Conservation (phyloP, 2,113 vertebrate species). For the Oreocharis arfaki region DNA sequence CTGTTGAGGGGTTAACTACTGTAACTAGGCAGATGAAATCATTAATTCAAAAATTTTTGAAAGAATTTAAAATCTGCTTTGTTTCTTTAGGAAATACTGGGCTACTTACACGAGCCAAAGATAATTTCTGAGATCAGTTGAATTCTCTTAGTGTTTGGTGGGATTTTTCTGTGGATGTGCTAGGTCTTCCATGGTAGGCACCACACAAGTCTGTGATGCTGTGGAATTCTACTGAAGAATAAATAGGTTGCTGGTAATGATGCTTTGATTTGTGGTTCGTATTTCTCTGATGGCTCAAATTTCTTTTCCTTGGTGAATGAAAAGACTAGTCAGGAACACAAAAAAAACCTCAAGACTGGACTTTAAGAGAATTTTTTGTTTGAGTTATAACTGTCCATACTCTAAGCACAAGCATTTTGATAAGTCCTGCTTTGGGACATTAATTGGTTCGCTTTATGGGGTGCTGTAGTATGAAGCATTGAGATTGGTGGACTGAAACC, state of each 20-base stretch:
- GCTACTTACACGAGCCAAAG: neutral
- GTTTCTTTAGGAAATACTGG: neutral
- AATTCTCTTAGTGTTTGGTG: neutral
- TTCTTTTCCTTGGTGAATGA: neutral
- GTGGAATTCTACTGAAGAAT: neutral
- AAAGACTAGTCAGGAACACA: neutral
- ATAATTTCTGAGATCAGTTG: neutral
- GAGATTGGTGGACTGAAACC: neutral
- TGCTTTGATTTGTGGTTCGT: neutral
- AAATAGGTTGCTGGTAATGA: neutral
- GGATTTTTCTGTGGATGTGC: neutral
- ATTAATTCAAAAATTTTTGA: neutral
- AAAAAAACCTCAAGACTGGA: neutral
- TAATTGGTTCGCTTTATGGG: neutral
- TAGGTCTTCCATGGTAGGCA: neutral
- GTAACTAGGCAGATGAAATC: neutral
- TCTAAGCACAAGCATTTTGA: neutral
- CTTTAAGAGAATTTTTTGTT: neutral
- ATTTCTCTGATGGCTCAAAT: neutral
- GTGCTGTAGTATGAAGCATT: neutral
- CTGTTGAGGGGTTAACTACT: neutral
- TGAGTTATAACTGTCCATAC: neutral
- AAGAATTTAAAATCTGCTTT: neutral
- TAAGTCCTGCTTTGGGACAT: neutral
- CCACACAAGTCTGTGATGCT: neutral